phyloP scores from a whole-genome alignment of 1,140 invertebrate species.

The Centruroides sculpturatus region DNA sequence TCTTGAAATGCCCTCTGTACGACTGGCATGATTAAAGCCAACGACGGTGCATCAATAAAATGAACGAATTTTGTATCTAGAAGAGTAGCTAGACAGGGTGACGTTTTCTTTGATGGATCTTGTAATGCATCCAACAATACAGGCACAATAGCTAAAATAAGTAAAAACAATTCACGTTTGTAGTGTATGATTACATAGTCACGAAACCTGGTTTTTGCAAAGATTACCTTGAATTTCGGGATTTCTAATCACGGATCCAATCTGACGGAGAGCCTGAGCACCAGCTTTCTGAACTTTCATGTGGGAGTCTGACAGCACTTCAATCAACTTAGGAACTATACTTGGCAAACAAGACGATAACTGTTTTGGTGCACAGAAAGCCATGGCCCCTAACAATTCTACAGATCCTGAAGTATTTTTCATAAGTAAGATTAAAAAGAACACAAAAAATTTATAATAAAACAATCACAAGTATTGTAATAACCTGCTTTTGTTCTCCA shows the following conservation, averaged over 20 bases:
- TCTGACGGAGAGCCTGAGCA: conserved; percentile 84
- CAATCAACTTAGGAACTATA: conserved; percentile 96
- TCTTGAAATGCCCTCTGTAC: conserved; percentile 94
- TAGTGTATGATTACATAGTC: background rate
- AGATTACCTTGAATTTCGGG: conserved; percentile 86
- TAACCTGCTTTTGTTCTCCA: conserved; percentile 94
- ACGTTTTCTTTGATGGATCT: conserved; percentile 93
- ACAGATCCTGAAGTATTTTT: conserved; percentile 56
- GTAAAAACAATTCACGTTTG: background rate
- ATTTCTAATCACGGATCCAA: conserved; percentile 95
- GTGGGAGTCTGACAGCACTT: conserved; percentile 94
- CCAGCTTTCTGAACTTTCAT: conserved; percentile 95
- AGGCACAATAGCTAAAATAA: conserved; percentile 60
- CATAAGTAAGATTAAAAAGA: background rate
- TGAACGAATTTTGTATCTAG: conserved; percentile 97
- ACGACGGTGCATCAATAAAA: conserved; percentile 95
- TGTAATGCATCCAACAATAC: conserved; percentile 82
- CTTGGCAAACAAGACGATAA: conserved; percentile 91
- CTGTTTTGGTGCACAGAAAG: conserved; percentile 96
- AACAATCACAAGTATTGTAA: background rate
- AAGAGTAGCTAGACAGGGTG: conserved; percentile 74
- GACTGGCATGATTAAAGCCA: conserved; percentile 98
- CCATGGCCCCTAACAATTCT: conserved; percentile 91
- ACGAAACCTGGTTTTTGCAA: background rate
- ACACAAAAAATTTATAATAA: background rate